A percentile compares a stretch with the other conserved stretches of the same genome.
phyloP scores from a whole-genome alignment of 2,113 vertebrate species.

The Microcebus jonahi region DNA sequence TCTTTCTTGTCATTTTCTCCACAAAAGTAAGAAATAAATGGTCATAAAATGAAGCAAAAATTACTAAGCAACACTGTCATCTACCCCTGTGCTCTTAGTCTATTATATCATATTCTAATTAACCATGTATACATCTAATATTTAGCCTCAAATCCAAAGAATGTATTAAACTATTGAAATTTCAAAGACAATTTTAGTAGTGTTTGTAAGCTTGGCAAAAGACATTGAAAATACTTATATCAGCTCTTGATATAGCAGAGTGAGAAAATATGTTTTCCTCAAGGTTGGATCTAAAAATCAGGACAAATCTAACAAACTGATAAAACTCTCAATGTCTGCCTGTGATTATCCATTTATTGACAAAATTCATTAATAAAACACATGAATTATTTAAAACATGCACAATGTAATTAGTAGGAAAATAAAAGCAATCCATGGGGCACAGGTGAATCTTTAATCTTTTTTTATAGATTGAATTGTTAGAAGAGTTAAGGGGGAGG shows the following conservation, averaged over 20 bases:
- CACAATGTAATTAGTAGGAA: not conserved
- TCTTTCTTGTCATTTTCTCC: slow-evolving; percentile 6
- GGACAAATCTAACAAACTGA: not conserved
- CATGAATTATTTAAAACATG: not conserved
- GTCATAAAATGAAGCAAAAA: slow-evolving; percentile 44
- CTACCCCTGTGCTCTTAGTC: not conserved
- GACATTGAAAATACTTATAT: slow-evolving; percentile 43
- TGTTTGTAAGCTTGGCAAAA: slow-evolving; percentile 20
- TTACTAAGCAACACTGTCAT: not conserved
- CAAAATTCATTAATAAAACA: not conserved
- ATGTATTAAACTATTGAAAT: not conserved
- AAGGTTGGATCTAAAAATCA: slow-evolving; percentile 38
- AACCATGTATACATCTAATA: not conserved
- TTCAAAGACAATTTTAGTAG: slow-evolving; percentile 51
- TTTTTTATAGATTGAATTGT: not conserved
- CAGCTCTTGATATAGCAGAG: not conserved
- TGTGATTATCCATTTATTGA: not conserved
- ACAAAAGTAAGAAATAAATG: not conserved
- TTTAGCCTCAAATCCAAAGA: slow-evolving; percentile 24
- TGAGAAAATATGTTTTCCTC: slow-evolving; percentile 15
- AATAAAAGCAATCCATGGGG: not conserved
- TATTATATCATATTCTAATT: slow-evolving; percentile 3
- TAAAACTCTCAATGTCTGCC: not conserved
- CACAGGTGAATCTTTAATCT: not conserved
- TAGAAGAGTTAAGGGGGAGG: not conserved